Evolutionary conservation across 2,888 invertebrate genomes (phyloP), one percentile per base, ranked within the genome.

Genomic region (Ecliptopera silaceata): DNA sequence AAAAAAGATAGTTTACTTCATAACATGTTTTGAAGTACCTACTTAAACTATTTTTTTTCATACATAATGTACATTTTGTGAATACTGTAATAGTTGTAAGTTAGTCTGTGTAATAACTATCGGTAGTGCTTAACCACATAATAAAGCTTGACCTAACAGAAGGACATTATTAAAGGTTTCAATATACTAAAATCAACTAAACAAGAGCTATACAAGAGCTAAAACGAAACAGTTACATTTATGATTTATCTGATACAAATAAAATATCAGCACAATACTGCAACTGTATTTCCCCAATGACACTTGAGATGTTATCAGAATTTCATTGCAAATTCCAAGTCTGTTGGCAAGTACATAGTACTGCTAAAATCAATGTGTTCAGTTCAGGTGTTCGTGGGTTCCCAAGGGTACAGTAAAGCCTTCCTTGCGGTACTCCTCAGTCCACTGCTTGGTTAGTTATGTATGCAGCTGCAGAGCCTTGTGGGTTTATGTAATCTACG

Each of bases 331-430:
- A 50, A 46, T 29, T 50, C 36, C 44, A 46, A 54, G 43, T 46
- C 50, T 10, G 45, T 46, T 41, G 31, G 31, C 31, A 34, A 34
- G 32, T 15, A 44, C 17, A 49, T 26, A 31, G 59, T 54, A 44
- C 36, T 58, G 58, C 72, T 69, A 70, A 70, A 77, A 77, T 75
- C 78, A 64, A 66, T 66, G 59, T 65, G 56, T 45, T 57, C 47
- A 57, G 57, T 75, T 70, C 74, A 74, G 77, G 79, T 78, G 78
- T 70, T 70, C 66, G 65, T 57, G 32, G 39, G 51, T 51, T 76
- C 81, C 75, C 81, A 42, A 48, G 74, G 76, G 80, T 55, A 69
- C 70, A 69, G 73, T 80, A 78, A 78, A 80, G 71, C 73, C 70
- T 68, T 72, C 70, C 72, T 64, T 64, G 68, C 60, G 66, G 66